These are phyloP conservation scores for Drosophila repleta DNA, from an alignment of 1,140 invertebrate species.

Conservation along the genomic window DNA sequence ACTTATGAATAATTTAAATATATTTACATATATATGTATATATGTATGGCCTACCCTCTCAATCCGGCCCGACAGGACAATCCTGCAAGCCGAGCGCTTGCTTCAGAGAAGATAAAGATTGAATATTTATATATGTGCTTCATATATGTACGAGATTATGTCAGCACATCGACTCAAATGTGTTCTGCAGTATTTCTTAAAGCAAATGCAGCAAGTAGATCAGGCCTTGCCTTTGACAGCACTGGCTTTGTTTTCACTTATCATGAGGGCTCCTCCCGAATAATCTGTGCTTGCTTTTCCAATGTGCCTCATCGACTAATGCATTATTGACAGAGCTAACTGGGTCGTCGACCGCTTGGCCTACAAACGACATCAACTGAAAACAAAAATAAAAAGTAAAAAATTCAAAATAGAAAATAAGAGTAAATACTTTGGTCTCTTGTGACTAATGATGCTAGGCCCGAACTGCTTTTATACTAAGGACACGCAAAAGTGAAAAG, in stretches of 20 bases:
- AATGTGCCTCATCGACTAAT: neutral
- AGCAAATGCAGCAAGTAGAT: conserved; percentile 3
- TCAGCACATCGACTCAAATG: conserved; percentile 13
- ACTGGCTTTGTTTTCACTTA: neutral
- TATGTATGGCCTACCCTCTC: conserved; percentile 9
- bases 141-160: conserved; percentile 13
- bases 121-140: conserved; percentile 40
- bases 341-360: neutral
- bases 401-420: too few relatives aligned
- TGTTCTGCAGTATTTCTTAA: neutral
- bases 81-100: neutral
- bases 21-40: too few relatives aligned
- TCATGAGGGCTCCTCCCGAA: neutral
- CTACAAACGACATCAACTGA: conserved; percentile 1
- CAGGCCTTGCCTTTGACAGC: neutral
- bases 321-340: conserved; percentile 2
- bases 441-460: conserved; percentile 3
- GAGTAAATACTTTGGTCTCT: neutral
- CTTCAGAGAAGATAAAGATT: conserved; percentile 31
- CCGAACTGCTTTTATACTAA: neutral
- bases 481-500: neutral
- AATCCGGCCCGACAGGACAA: neutral
- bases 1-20: conserved; percentile 61
- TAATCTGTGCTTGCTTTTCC: neutral
- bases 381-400: too few relatives aligned